Base-by-base conservation (phyloP, 2,888 invertebrate species). In the Ectemnius cavifrons region DNA sequence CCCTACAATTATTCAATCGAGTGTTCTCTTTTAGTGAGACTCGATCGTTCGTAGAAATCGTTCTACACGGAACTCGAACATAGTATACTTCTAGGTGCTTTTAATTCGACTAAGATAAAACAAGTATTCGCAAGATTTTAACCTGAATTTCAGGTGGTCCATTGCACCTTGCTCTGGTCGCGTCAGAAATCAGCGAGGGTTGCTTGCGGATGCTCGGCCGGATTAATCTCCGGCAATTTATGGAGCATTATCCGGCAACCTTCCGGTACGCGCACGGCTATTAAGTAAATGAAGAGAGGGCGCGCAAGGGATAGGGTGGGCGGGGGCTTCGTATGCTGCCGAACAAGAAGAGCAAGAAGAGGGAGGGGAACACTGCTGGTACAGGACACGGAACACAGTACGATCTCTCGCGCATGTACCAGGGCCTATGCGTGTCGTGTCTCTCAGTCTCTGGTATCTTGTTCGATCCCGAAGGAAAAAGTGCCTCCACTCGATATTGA, bases 221-320 rank as follows among this genome's bases (percentile, higher is more conserved):
- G 84, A 85, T 85, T 84, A 85, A 85, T 85, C 80, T 78, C 77
- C 75, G 63, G 75, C 80, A 83, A 82, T 84, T 85, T 82, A 80
- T 76, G 76, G 67, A 76, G 75, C 71, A 83, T 82, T 83, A 83
- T 81, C 77, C 69, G 75, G 63, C 82, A 78, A 82, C 78, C 80
- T 79, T 83, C 79, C 83, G 79, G 81, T 80, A 78, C 79, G 71
- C 57, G 75, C 58, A 67, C 70, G 59, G 75, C 77, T 81, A 82
- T 83, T 84, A 79, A 79, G 74, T 67, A 73, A 63, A 68, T 72
- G 63, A 77, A 77, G 74, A 63, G 65, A 75, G 45, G 66, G 11
- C 59, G 70, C 66, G 28, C 71, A 49, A 64, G 59, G 49, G 57
- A 45, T 63, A 56, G 28, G 63, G 37, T 16, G 28, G n/a, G 37